Evolutionary conservation across 30 jellyfish, hydroid and myxozoan species (phyloP).

Genomic region (Aurelia aurita): DNA sequence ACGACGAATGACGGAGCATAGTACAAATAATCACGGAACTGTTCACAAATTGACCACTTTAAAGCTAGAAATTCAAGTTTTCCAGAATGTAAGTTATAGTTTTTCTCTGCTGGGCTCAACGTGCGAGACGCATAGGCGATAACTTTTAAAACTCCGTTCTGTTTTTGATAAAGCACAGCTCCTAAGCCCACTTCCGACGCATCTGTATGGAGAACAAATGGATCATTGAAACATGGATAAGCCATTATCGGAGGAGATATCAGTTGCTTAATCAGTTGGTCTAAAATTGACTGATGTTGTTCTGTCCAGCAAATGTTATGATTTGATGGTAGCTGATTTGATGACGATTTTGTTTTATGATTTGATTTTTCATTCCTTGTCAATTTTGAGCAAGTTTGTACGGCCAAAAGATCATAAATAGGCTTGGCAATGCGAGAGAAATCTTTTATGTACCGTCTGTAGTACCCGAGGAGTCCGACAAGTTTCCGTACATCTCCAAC

Average conservation of each 20-base stretch:
- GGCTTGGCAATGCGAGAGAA: constrained; percentile 46
- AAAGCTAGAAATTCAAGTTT: too few relatives aligned
- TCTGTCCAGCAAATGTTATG: not conserved
- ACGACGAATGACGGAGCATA: not conserved
- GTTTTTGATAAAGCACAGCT: constrained; percentile 2
- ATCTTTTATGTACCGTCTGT: constrained; percentile 10
- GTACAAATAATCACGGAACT: constrained; percentile 13
- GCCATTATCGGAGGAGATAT: not conserved
- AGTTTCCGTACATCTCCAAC: constrained; percentile 22
- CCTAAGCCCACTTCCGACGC: constrained; percentile 9
- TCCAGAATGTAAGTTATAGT: too few relatives aligned
- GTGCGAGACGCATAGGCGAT: constrained; percentile 33
- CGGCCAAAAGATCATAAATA: constrained; percentile 13
- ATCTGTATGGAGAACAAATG: constrained; percentile 6
- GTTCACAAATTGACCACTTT: constrained; percentile 9
- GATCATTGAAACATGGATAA: constrained; percentile 8
- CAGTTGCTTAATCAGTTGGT: not conserved
- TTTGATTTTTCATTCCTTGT: not conserved
- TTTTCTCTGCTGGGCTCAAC: constrained; percentile 5
- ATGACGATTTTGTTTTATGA: not conserved
- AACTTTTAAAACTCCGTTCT: constrained; percentile 1
- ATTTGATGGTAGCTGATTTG: not conserved
- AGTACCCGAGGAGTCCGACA: constrained; percentile 17
- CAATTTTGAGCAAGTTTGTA: too few relatives aligned
- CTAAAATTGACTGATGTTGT: not conserved